A percentile compares a stretch with the other conserved stretches of the same genome.
Conservation (phyloP, 2,888 invertebrate species). For the Alviniconcha strummeri region DNA sequence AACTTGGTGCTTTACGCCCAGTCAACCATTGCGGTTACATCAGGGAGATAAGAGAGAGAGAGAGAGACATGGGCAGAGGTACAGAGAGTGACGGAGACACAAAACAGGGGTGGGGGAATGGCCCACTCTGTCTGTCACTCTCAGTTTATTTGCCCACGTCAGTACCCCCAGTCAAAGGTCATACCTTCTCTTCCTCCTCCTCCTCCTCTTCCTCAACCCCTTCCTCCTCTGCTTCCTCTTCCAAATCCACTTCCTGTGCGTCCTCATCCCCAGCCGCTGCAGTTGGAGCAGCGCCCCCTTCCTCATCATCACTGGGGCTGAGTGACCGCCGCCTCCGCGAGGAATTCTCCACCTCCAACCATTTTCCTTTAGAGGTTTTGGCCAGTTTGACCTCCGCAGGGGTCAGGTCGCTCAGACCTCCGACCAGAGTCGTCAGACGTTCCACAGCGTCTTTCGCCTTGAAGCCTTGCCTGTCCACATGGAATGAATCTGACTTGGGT, state of each 20-base stretch:
- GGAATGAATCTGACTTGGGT: not conserved
- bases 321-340: not conserved
- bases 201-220: conserved; percentile 52
- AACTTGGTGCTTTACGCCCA: too few relatives aligned
- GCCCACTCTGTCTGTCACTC: too few relatives aligned
- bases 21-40: too few relatives aligned
- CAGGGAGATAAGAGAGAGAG: too few relatives aligned
- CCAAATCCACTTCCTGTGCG: conserved; percentile 1
- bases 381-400: conserved; percentile 22
- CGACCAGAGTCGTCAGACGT: not conserved
- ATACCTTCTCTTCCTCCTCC: conserved; percentile 20
- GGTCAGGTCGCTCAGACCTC: conserved; percentile 15
- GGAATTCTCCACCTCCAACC: conserved; percentile 16
- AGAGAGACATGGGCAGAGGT: too few relatives aligned
- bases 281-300: not conserved
- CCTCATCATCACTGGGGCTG: not conserved
- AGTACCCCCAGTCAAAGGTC: too few relatives aligned
- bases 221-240: conserved; percentile 41
- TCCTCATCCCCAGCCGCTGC: not conserved
- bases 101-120: too few relatives aligned
- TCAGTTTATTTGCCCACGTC: too few relatives aligned
- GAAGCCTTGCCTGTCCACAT: not conserved
- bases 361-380: conserved; percentile 14
- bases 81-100: too few relatives aligned
- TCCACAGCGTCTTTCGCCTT: conserved; percentile 14